A percentile compares a stretch with the other conserved stretches of the same genome.
These are phyloP conservation scores for Hydrozoanthus gracilis DNA, from an alignment of 92 coral and sea anemone genomes.

Conservation along the genomic window DNA sequence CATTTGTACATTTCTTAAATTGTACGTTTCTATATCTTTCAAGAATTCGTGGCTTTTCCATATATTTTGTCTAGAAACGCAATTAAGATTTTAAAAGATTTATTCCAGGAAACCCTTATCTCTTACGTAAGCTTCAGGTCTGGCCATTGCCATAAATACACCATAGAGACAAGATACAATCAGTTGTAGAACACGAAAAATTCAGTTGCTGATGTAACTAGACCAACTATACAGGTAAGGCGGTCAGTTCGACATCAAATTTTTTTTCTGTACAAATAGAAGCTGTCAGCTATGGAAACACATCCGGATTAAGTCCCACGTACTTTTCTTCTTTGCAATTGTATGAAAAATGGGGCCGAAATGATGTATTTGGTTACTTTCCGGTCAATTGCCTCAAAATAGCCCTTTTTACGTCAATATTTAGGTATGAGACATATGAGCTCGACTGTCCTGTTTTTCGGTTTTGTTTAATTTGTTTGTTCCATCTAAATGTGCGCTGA, in stretches of 20 bases:
- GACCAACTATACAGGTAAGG: no score
- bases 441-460: not conserved
- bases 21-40: no score
- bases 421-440: not conserved
- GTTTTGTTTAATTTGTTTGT: not conserved
- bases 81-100: not conserved
- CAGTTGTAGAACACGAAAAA: not conserved
- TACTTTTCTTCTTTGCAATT: conserved; percentile 34
- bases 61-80: not conserved
- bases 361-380: conserved; percentile 37
- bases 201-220: conserved; percentile 20
- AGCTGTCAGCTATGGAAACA: conserved; percentile 28
- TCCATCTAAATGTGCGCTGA: not conserved
- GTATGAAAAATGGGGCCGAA: conserved; percentile 39
- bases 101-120: conserved; percentile 14
- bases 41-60: not conserved
- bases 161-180: not conserved
- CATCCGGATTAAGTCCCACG: conserved; percentile 41
- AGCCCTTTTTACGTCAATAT: conserved; percentile 37
- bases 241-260: conserved; percentile 14
- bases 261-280: conserved; percentile 14
- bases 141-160: no score
- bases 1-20: no score
- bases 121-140: not conserved
- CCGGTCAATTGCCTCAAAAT: conserved; percentile 34